Evolutionary conservation across 2,888 invertebrate species (phyloP).

Genomic region (Spilosoma lubricipeda): DNA sequence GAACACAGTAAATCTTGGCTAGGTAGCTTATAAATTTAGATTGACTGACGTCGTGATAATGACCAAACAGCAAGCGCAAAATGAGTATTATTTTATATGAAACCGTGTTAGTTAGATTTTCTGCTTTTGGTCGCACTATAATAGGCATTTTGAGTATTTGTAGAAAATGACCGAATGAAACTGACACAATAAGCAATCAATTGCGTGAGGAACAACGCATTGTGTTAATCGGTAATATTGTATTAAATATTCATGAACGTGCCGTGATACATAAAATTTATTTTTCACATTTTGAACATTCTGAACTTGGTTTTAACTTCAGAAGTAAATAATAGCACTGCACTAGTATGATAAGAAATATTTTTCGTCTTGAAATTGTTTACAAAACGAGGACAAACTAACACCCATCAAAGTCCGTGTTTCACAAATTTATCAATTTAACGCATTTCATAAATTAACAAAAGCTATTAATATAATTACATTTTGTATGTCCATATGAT

Average conservation of each 20-base stretch:
- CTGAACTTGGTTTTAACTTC: not conserved
- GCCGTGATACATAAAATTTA: not conserved
- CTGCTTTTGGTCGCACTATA: not conserved
- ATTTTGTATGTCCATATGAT: not conserved
- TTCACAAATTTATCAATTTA: not conserved
- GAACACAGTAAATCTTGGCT: conserved; percentile 6
- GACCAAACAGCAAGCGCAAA: not conserved
- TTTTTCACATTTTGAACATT: not conserved
- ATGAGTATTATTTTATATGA: not conserved
- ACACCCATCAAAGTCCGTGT: not conserved
- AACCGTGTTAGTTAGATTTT: not conserved
- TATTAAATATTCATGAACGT: not conserved
- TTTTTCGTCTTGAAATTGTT: not conserved
- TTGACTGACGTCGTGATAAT: conserved; percentile 1
- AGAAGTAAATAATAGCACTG: not conserved
- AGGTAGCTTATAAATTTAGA: not conserved
- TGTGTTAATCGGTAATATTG: not conserved
- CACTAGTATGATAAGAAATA: not conserved
- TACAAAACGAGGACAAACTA: not conserved
- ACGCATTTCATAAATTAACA: conserved; percentile 1
- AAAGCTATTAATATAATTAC: not conserved
- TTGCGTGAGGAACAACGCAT: not conserved
- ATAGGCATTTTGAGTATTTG: not conserved
- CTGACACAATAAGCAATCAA: not conserved
- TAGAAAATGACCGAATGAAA: not conserved